These are phyloP conservation scores for Drosophila bocki DNA, from an alignment of 1,140 invertebrate species.

Conservation along the genomic window DNA sequence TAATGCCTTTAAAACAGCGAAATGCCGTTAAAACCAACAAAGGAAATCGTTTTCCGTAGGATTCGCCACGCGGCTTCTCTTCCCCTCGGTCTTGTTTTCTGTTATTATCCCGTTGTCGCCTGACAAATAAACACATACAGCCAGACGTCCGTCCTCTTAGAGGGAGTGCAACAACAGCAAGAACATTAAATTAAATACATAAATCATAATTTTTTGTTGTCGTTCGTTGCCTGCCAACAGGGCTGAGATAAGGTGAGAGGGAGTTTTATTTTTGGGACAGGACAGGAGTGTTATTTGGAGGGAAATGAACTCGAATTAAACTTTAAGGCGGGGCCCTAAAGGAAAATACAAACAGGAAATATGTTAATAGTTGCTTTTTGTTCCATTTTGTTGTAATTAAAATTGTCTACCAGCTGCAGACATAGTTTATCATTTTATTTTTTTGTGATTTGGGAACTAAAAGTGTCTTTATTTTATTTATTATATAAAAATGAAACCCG, in stretches of 20 bases:
- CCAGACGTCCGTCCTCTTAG: slow-evolving; percentile 46
- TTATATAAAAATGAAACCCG: too few relatives aligned
- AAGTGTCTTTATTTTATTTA: too few relatives aligned
- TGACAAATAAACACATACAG: slow-evolving; percentile 78
- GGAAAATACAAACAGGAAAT: slow-evolving; percentile 22
- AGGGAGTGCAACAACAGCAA: slow-evolving; percentile 57
- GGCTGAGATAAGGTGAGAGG: slow-evolving; percentile 38
- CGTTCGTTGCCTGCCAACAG: slow-evolving; percentile 50
- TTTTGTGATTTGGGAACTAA: too few relatives aligned
- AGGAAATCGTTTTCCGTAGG: slow-evolving; percentile 44
- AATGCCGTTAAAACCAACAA: slow-evolving; percentile 74
- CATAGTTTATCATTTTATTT: slow-evolving; percentile 59
- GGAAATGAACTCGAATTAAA: slow-evolving; percentile 5
- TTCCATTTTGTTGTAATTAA: slow-evolving; percentile 70
- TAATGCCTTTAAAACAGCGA: slow-evolving; percentile 80
- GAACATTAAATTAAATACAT: slow-evolving; percentile 82
- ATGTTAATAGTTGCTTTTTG: slow-evolving; percentile 24
- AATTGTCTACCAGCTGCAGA: slow-evolving; percentile 62
- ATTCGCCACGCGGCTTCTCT: slow-evolving; percentile 35
- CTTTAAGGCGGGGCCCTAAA: slow-evolving; percentile 31
- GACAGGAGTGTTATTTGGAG: not conserved
- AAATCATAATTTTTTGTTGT: slow-evolving; percentile 71
- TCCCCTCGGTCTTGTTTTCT: slow-evolving; percentile 41
- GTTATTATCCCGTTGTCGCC: slow-evolving; percentile 80
- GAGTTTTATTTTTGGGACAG: slow-evolving; percentile 12